Percentiles rank a stretch among this genome's conserved stretches.
Evolutionary conservation across 2,888 invertebrate genomes (phyloP).

Genomic region (Noctua janthina): DNA sequence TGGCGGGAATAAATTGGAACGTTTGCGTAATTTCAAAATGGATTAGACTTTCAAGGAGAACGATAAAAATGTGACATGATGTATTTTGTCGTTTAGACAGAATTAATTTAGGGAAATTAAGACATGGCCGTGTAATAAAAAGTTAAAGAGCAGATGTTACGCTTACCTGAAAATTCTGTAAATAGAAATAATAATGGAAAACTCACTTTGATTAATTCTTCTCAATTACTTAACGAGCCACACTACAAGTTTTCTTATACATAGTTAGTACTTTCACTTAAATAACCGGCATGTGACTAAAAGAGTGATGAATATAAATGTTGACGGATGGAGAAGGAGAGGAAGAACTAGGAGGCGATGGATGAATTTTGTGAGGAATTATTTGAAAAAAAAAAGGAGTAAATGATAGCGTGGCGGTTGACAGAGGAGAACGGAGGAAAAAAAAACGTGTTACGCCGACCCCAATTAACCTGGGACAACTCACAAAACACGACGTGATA

Average conservation of each 20-base stretch:
- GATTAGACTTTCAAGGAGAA: constrained; percentile 51
- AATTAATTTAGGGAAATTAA: constrained; percentile 55
- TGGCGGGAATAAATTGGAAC: constrained; percentile 46
- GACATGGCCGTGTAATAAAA: constrained; percentile 38
- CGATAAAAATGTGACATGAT: constrained; percentile 59
- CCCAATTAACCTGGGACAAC: too few species aligned
- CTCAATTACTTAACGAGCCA: too few species aligned
- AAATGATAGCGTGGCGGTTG: too few species aligned
- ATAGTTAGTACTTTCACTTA: not conserved
- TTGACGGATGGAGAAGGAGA: too few species aligned
- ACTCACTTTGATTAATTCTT: not conserved
- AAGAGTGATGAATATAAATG: too few species aligned
- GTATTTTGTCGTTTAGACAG: constrained; percentile 48
- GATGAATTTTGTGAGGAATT: too few species aligned
- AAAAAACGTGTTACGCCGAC: too few species aligned
- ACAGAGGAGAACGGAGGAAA: too few species aligned
- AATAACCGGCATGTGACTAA: too few species aligned
- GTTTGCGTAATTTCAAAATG: constrained; percentile 56
- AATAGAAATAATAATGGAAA: constrained; percentile 13
- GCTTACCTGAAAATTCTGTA: not conserved
- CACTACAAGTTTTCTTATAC: not conserved
- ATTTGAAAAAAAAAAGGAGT: too few species aligned
- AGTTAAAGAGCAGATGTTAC: constrained; percentile 33
- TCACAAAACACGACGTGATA: too few species aligned
- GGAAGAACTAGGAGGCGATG: too few species aligned